These are phyloP conservation scores for Heliconius ismenius DNA, from an alignment of 2,888 invertebrate species.

Conservation along the genomic window DNA sequence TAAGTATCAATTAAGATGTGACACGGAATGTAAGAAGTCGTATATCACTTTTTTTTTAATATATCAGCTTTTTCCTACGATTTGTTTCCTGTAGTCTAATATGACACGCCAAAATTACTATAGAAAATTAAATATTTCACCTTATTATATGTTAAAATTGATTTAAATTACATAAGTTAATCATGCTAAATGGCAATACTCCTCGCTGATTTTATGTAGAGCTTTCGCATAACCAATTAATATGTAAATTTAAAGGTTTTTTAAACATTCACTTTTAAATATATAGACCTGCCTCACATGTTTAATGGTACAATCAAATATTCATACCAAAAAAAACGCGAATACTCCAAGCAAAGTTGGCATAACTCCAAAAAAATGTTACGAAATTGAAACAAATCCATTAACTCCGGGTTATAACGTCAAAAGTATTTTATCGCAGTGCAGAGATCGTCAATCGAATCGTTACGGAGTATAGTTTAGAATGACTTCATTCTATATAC, in stretches of 20 bases:
- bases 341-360: slow-evolving; percentile 45
- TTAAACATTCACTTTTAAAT: slow-evolving; percentile 18
- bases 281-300: slow-evolving; percentile 27
- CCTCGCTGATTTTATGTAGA: neutral
- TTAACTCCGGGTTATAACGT: slow-evolving; percentile 45
- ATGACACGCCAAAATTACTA: neutral
- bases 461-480: slow-evolving; percentile 75
- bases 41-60: neutral
- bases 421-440: slow-evolving; percentile 49
- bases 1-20: no score
- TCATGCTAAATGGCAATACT: neutral
- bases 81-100: neutral
- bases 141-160: neutral
- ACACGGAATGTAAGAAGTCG: neutral
- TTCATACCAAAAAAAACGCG: slow-evolving; percentile 41
- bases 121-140: neutral
- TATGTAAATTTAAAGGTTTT: neutral
- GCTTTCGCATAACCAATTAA: neutral
- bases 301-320: slow-evolving; percentile 41
- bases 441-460: slow-evolving; percentile 67
- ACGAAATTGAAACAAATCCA: slow-evolving; percentile 47
- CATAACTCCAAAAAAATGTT: slow-evolving; percentile 43
- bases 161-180: neutral
- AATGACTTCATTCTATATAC: slow-evolving; percentile 78
- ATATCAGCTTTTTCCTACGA: no score